A percentile compares a stretch with the other conserved stretches of the same genome.
These are phyloP conservation scores for Chlorodrepanis virens DNA, from an alignment of 2,113 vertebrate species.

Conservation along the genomic window DNA sequence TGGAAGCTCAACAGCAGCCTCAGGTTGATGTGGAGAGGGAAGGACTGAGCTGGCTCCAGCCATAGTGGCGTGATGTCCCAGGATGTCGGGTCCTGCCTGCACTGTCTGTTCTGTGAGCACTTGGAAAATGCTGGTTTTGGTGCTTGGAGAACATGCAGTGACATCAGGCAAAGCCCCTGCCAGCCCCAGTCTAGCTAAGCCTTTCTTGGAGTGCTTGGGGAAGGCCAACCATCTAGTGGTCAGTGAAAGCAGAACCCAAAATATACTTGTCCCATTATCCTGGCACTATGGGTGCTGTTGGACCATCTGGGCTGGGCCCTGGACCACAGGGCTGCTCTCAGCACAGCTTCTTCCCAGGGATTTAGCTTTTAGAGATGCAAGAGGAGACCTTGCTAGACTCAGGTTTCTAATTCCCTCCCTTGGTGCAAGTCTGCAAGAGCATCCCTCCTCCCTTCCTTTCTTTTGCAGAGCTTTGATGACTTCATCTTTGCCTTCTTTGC, in stretches of 20 bases:
- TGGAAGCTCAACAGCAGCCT: not conserved
- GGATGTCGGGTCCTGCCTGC: not conserved
- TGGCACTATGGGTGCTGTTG: not conserved
- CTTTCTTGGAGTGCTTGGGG: not conserved
- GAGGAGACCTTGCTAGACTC: not conserved
- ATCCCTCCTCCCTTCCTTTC: not conserved
- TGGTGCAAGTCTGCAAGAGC: fast-evolving
- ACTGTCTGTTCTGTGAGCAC: not conserved
- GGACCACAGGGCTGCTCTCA: not conserved
- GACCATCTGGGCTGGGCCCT: not conserved
- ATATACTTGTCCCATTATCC: not conserved
- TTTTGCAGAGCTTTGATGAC: constrained; percentile 90
- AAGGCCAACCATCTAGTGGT: not conserved
- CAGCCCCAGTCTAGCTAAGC: not conserved
- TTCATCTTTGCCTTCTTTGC: constrained; percentile 99
- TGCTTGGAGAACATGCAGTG: fast-evolving
- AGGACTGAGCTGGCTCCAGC: not conserved
- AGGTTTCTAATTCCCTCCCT: not conserved
- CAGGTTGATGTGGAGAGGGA: fast-evolving
- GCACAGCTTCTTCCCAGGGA: not conserved
- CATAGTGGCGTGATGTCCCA: fast-evolving
- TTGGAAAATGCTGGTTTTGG: not conserved
- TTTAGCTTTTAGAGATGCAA: not conserved
- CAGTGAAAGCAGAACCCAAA: not conserved
- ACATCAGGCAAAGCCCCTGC: not conserved